phyloP scores from a whole-genome alignment of 1,140 invertebrate species.

The Bradynema listronoti region DNA sequence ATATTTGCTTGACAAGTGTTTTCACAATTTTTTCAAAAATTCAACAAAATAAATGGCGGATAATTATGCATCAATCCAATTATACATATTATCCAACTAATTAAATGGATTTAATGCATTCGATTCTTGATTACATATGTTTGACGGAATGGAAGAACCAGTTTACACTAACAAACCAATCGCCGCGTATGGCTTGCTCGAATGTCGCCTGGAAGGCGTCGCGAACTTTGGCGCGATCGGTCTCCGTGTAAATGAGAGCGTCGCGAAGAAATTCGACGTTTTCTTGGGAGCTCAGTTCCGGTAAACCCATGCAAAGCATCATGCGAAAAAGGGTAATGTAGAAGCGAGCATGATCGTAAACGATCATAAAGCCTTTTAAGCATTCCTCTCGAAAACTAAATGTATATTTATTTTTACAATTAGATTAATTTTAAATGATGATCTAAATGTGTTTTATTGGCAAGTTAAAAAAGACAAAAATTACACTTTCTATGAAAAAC shows the following conservation, averaged over 20 bases:
- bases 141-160: slow-evolving; percentile 73
- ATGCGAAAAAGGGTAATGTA: slow-evolving; percentile 92
- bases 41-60: no score
- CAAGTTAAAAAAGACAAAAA: no score
- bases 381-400: slow-evolving; percentile 76
- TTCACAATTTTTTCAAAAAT: no score
- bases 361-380: slow-evolving; percentile 75
- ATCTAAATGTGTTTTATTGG: no score
- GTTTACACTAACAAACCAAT: slow-evolving; percentile 91
- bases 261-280: slow-evolving; percentile 30
- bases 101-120: no score
- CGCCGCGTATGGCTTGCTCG: slow-evolving; percentile 78
- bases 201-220: slow-evolving; percentile 83
- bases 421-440: no score
- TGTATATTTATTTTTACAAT: background rate
- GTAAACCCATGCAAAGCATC: slow-evolving; percentile 92
- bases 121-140: slow-evolving; percentile 43
- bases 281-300: slow-evolving; percentile 65
- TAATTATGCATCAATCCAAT: no score
- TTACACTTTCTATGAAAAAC: no score
- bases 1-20: no score
- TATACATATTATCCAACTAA: no score
- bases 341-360: slow-evolving; percentile 81
- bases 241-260: slow-evolving; percentile 69
- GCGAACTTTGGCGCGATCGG: slow-evolving; percentile 74